Evolutionary conservation across 2,888 invertebrate genomes (phyloP).

Genomic region (Cheilosia soror): DNA sequence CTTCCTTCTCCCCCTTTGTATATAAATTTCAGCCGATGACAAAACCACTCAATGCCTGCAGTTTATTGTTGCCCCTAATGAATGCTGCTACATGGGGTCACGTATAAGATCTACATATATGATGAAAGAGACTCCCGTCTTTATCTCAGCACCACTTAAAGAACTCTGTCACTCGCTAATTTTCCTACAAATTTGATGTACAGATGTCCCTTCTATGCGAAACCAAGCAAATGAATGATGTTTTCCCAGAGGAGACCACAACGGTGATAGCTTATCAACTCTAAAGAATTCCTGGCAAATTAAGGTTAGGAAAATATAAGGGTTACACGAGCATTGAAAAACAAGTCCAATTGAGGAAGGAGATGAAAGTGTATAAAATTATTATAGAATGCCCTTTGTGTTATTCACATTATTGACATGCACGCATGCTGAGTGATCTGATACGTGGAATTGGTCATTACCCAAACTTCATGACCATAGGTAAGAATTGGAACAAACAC

Average conservation of each 20-base stretch:
- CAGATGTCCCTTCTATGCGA: conserved; percentile 53
- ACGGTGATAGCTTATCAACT: conserved; percentile 69
- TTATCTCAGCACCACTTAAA: neutral
- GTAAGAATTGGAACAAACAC: too few species aligned
- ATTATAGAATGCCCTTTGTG: conserved; percentile 40
- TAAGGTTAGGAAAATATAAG: conserved; percentile 69
- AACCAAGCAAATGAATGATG: conserved; percentile 53
- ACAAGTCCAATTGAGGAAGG: conserved; percentile 29
- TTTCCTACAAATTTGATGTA: conserved; percentile 47
- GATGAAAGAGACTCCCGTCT: conserved; percentile 24
- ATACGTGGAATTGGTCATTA: too few species aligned
- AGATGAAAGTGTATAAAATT: conserved; percentile 47
- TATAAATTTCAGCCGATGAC: neutral
- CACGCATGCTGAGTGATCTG: too few species aligned
- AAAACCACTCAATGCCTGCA: conserved; percentile 44
- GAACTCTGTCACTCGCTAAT: conserved; percentile 7
- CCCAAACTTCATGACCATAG: too few species aligned
- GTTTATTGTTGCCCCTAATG: conserved; percentile 62
- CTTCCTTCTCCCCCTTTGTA: neutral
- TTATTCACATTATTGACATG: too few species aligned
- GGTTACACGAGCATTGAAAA: conserved; percentile 35
- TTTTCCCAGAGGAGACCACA: conserved; percentile 59
- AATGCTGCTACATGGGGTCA: conserved; percentile 66
- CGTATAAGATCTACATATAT: conserved; percentile 48
- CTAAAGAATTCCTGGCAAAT: conserved; percentile 68